Percentiles rank a stretch among this genome's conserved stretches.
Evolutionary conservation across 2,797 vertebrate genomes (phyloP).

Genomic region (Todus mexicanus): DNA sequence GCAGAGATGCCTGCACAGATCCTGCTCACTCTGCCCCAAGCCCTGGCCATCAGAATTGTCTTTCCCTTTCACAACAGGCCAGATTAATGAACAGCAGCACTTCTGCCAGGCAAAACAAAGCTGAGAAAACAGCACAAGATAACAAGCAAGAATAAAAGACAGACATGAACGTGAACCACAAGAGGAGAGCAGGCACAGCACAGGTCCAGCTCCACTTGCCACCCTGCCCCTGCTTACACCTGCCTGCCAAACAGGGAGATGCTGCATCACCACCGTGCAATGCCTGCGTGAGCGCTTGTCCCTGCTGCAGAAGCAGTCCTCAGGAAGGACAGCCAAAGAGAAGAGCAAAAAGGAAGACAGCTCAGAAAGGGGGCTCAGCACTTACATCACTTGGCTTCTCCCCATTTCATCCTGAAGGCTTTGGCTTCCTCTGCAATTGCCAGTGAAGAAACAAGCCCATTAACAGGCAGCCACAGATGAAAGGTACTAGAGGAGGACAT

Average conservation of each 20-base stretch:
- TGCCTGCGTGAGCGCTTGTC: background rate
- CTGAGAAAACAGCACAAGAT: conserved; percentile 44
- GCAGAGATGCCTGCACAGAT: background rate
- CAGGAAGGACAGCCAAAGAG: background rate
- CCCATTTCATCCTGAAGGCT: background rate
- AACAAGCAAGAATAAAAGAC: background rate
- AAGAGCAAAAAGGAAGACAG: background rate
- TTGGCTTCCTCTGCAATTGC: background rate
- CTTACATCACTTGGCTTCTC: background rate
- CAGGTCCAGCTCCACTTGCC: background rate
- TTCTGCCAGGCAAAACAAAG: conserved; percentile 48
- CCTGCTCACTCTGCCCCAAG: background rate
- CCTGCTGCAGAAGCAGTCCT: background rate
- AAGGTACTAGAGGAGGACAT: background rate
- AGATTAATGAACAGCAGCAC: background rate
- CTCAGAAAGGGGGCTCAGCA: background rate
- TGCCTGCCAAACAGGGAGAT: too few species aligned
- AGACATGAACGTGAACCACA: background rate
- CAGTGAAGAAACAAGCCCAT: background rate
- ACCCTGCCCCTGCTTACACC: background rate
- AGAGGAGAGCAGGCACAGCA: background rate
- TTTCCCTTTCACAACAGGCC: background rate
- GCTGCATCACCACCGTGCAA: background rate
- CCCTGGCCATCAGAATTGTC: background rate
- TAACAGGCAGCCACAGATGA: background rate